Base-by-base conservation (phyloP, 2,888 invertebrate species). In the Rhabditoides inermis region DNA sequence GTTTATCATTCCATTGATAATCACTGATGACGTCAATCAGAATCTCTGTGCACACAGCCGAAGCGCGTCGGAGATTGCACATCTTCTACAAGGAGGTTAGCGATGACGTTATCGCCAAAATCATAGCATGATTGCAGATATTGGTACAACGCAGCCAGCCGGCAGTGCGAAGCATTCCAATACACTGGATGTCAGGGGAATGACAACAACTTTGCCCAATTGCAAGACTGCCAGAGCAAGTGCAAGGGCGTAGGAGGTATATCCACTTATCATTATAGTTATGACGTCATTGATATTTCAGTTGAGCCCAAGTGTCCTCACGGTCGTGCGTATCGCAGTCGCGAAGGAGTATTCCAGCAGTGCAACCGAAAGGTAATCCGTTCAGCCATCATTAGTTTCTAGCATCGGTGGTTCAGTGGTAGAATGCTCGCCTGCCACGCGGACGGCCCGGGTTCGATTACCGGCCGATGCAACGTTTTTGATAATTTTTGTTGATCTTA, bases 251-350 rank as follows among this genome's bases (percentile, higher is more conserved):
- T 71, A 32, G 65, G 60, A 28, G 56, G 70, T 69, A 54, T 47
- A 53, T 48, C n/a, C n/a, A n/a, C n/a, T n/a, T n/a, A n/a, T n/a
- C n/a, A n/a, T n/a, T n/a, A n/a, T n/a, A n/a, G n/a, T n/a, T n/a
- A n/a, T n/a, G n/a, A n/a, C n/a, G n/a, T n/a, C n/a, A n/a, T 48
- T 45, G 26, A 22, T n/a, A 41, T 53, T 68, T 50, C 47, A 69
- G 69, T 69, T 3, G 70, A 72, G 41, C 72, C 72, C n/a, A 64
- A 63, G 48, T 72, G 72, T 44, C 61, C 60, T 28, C 70, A 73
- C 55, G 72, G 72, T 0, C 47, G 65, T 15, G 69, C 72, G 1
- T 70, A 69, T 54, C 58, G 64, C n/a, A 68, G 73, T 46, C 35
- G 61, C 10, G 63, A 66, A 30, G 67, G 65, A 20, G 63, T 65